phyloP scores from a whole-genome alignment of 2,888 invertebrate species.

The Gryllus longicercus region DNA sequence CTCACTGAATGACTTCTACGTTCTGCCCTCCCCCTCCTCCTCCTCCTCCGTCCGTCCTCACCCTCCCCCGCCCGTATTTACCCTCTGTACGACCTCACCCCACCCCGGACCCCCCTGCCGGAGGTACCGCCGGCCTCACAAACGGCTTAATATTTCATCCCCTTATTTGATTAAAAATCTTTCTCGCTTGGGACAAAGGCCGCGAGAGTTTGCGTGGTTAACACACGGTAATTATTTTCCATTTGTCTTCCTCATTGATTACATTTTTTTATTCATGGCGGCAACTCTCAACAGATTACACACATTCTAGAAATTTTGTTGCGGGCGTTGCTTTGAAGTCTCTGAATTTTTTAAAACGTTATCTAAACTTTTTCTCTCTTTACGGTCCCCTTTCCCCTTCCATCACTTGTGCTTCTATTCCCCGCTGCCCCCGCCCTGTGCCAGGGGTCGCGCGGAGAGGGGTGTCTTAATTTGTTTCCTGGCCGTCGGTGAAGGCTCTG shows the following conservation, averaged over 20 bases:
- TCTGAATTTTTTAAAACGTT: constrained; percentile 34
- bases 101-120: background rate
- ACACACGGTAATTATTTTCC: constrained; percentile 25
- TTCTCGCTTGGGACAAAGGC: background rate
- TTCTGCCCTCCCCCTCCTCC: background rate
- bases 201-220: constrained; percentile 18
- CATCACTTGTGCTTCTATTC: background rate
- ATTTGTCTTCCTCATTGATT: constrained; percentile 24
- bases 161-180: constrained; percentile 23
- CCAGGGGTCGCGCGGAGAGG: background rate
- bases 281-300: constrained; percentile 20
- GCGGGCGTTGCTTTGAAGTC: constrained; percentile 25
- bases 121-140: background rate
- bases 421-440: background rate
- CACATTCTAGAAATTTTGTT: constrained; percentile 25
- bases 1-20: background rate
- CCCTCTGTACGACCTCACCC: background rate
- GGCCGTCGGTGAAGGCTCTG: background rate
- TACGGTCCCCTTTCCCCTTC: background rate
- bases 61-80: background rate
- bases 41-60: background rate
- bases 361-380: constrained; percentile 29
- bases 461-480: constrained; percentile 31
- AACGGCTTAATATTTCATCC: constrained; percentile 17
- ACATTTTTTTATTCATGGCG: constrained; percentile 20